phyloP scores from a whole-genome alignment of 1,140 invertebrate genomes.

The Papilio xuthus region DNA sequence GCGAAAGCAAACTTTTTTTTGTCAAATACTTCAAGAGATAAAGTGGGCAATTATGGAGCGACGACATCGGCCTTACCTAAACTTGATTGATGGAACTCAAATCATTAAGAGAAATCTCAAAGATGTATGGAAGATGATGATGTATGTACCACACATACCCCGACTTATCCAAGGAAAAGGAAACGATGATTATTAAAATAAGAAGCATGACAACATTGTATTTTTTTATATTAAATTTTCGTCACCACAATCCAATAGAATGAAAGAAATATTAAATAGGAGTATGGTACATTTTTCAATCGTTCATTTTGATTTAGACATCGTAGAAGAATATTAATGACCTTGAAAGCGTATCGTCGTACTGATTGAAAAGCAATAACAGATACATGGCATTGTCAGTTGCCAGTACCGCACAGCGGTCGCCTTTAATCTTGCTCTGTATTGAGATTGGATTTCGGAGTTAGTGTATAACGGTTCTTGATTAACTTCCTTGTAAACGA shows the following conservation, averaged over 20 bases:
- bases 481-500: constrained; percentile 29
- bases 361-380: constrained; percentile 1
- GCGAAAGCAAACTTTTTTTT: background rate
- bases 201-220: no score
- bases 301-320: no score
- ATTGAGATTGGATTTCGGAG: constrained; percentile 26
- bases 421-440: constrained; percentile 14
- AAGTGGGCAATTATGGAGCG: background rate
- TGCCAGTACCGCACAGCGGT: background rate
- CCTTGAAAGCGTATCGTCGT: background rate
- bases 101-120: background rate
- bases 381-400: background rate
- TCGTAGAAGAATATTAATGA: no score
- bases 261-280: no score
- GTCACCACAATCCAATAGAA: no score
- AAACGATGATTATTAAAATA: no score
- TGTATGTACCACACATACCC: no score
- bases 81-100: background rate
- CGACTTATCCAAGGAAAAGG: no score
- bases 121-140: no score
- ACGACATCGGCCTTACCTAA: background rate
- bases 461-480: constrained; percentile 10
- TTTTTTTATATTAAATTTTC: no score
- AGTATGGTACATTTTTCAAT: no score
- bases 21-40: background rate